A percentile compares a stretch with the other conserved stretches of the same genome.
These are phyloP conservation scores for Cephus pygmeus DNA, from an alignment of 2,888 invertebrate genomes.

Conservation along the genomic window DNA sequence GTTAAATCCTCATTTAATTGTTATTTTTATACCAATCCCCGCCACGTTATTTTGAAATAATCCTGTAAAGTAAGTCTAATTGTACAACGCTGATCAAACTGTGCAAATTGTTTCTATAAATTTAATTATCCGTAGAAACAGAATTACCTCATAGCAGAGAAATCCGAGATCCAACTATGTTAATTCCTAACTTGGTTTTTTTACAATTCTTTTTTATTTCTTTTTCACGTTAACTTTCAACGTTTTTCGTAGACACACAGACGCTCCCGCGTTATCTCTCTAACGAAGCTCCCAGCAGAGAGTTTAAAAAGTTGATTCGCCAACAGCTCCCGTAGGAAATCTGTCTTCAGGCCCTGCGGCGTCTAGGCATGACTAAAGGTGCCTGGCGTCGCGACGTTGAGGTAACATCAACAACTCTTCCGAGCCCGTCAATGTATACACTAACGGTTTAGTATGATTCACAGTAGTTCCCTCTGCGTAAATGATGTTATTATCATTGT, in stretches of 20 bases:
- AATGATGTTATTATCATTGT: neutral
- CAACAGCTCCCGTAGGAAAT: constrained; percentile 50
- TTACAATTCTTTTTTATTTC: neutral
- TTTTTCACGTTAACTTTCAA: neutral
- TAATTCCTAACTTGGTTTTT: neutral
- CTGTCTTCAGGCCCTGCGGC: constrained; percentile 31
- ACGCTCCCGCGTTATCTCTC: constrained; percentile 41
- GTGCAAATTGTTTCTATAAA: neutral
- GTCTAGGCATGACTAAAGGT: neutral
- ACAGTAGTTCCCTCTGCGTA: neutral
- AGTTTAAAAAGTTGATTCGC: constrained; percentile 50
- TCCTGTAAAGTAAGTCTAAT: neutral
- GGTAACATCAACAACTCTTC: neutral
- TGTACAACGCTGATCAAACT: neutral
- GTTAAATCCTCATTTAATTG: neutral
- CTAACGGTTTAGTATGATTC: neutral
- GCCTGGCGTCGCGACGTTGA: neutral
- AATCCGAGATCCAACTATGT: neutral
- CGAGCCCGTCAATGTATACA: neutral
- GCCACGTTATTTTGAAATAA: neutral
- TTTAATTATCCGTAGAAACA: neutral
- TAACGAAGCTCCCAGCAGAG: constrained; percentile 31
- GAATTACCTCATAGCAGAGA: neutral
- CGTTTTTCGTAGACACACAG: constrained; percentile 16
- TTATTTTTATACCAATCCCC: neutral